Base-by-base conservation (phyloP, 2,888 invertebrate genomes). In the Rhagonycha lutea region DNA sequence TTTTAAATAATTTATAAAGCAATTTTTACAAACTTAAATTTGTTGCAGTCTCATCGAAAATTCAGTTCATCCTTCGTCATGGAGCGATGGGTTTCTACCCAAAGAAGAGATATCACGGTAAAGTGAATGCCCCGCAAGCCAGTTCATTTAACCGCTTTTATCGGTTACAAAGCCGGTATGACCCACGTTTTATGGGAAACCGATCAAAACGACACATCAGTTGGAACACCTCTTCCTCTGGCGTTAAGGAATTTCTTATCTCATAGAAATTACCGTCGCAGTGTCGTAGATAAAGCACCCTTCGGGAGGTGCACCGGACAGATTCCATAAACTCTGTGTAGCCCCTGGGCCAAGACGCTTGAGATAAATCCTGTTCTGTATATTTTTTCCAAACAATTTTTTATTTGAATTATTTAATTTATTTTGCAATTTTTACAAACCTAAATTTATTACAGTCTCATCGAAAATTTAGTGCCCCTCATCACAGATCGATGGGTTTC, bases 41-140 rank as follows among this genome's bases (percentile, higher is more conserved):
- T 63, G 14, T 75, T 67, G 71, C 89, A 99, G 99, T 99, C 99
- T 90, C 99, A 99, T 91, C 94, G 99, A 88, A 99, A 99, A 89
- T 99, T 99, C 90, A 98, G 98, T 87, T 99, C 99, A n/a, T 18
- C 65, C 99, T 99, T 84, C 96, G 99, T 84, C 99, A 99, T 93
- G 99, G 99, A 85, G 99, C 98, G 74, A 98, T 99, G 96, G 99
- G 98, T 84, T 99, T 99, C 92, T 96, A 98, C 90, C 99, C 99
- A 86, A 99, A 98, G 91, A 99, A 99, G 90, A 94, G 98, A 86
- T 98, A 98, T 91, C 96, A 98, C 90, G 99, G 99, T 84, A 99
- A 98, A 90, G 97, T 98, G 81, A 99, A 99, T 96, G 97, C 90
- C 95, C 28, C 93, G 91, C 84, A 99, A 99, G 88, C 99, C 99